A percentile compares a stretch with the other conserved stretches of the same genome.
Evolutionary conservation across 2,888 invertebrate genomes (phyloP).

Genomic region (Philereme transversata): DNA sequence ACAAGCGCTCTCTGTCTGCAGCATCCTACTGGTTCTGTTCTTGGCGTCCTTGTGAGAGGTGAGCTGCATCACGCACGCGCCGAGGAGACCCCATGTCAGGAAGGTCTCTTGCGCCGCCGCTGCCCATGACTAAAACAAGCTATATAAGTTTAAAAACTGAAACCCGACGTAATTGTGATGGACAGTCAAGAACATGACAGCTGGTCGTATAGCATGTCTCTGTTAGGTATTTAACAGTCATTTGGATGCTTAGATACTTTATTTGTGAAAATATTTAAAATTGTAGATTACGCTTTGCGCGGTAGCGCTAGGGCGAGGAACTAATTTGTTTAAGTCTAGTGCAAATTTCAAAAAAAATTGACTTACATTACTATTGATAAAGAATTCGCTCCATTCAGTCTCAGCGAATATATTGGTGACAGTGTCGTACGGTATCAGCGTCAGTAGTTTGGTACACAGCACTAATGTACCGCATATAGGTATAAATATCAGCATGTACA

Average conservation of each 20-base stretch:
- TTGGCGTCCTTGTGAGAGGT: constrained; percentile 90
- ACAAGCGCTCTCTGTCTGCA: constrained; percentile 79
- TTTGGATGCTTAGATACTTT: too few species aligned
- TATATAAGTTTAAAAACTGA: neutral
- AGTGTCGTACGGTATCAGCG: constrained; percentile 87
- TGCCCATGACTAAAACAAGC: constrained; percentile 88
- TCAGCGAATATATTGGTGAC: constrained; percentile 89
- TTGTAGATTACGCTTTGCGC: too few species aligned
- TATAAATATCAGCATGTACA: constrained; percentile 90
- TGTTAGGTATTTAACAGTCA: too few species aligned
- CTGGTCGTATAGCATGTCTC: too few species aligned
- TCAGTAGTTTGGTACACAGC: constrained; percentile 89
- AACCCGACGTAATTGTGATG: too few species aligned
- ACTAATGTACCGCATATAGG: constrained; percentile 91
- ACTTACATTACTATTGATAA: constrained; percentile 90
- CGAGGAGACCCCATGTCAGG: constrained; percentile 93
- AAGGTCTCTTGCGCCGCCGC: constrained; percentile 95
- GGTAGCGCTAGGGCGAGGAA: too few species aligned
- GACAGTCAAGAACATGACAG: too few species aligned
- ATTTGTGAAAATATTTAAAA: too few species aligned
- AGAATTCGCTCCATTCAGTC: constrained; percentile 93
- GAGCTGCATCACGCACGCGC: constrained; percentile 91
- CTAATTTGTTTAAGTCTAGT: too few species aligned
- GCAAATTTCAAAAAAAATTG: too few species aligned
- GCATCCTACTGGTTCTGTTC: constrained; percentile 75